Evolutionary conservation across 2,888 invertebrate genomes (phyloP).

Genomic region (Geophilus truncorum): DNA sequence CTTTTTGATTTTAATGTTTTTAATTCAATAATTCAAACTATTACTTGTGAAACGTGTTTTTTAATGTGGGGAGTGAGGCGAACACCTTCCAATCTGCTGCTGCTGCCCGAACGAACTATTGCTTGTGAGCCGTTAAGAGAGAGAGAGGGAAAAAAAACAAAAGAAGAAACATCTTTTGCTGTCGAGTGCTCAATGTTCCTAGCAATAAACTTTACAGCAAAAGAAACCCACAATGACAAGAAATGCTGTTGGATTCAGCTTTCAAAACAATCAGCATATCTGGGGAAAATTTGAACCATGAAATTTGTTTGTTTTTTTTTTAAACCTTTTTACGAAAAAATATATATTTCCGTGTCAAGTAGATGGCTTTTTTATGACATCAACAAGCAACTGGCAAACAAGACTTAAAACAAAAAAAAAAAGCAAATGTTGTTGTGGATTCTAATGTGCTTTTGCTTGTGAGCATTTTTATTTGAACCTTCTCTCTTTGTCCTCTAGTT

Average conservation of each 20-base stretch:
- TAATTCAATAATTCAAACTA: background rate
- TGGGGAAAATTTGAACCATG: background rate
- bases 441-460: conserved; percentile 24
- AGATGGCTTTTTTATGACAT: conserved; percentile 17
- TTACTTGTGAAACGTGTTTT: background rate
- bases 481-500: conserved; percentile 27
- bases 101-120: conserved; percentile 22
- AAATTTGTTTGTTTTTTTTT: background rate
- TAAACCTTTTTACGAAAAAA: background rate
- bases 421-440: conserved; percentile 18
- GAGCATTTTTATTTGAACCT: conserved; percentile 11
- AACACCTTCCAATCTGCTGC: conserved; percentile 27
- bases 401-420: background rate
- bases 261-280: conserved; percentile 27
- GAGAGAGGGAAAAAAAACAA: background rate
- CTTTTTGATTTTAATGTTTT: background rate
- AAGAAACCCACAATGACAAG: conserved; percentile 21
- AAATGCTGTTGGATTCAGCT: conserved; percentile 21
- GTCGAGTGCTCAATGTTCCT: conserved; percentile 27
- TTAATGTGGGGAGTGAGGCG: conserved; percentile 18
- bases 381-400: conserved; percentile 12
- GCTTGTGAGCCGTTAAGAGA: background rate
- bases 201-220: conserved; percentile 27
- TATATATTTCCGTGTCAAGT: background rate
- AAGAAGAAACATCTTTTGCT: conserved; percentile 1